Conservation (phyloP, 2,113 vertebrate genomes). For the Ovis canadensis region DNA sequence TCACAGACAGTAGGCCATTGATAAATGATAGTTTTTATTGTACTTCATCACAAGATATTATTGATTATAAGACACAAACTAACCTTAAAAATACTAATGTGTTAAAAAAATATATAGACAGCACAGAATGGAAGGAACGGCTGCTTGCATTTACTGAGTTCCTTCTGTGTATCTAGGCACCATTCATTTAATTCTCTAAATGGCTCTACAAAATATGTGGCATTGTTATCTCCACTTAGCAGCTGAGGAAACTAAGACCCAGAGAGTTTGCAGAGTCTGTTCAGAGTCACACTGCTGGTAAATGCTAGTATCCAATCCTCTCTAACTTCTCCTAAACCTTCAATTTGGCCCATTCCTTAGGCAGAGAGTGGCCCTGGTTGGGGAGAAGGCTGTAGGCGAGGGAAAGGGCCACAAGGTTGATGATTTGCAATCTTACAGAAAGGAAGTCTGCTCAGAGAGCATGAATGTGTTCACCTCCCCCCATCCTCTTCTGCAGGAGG, state of each 20-base stretch:
- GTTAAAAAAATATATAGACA: not conserved
- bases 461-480: not conserved
- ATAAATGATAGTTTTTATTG: not conserved
- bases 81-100: not conserved
- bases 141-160: not conserved
- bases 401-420: not conserved
- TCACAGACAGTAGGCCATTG: not conserved
- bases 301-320: not conserved
- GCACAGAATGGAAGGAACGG: not conserved
- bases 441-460: not conserved
- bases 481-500: not conserved
- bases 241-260: not conserved
- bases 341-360: not conserved
- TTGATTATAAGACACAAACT: not conserved
- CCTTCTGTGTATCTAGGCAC: not conserved
- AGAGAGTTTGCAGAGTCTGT: not conserved
- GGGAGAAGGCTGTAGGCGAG: not conserved
- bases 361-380: not conserved
- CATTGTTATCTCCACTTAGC: not conserved
- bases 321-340: not conserved
- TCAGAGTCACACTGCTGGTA: not conserved
- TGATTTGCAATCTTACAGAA: not conserved
- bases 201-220: not conserved
- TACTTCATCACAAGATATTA: not conserved
- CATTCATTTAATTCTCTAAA: not conserved